phyloP scores from a whole-genome alignment of 2,113 vertebrate genomes.

The Gobio gobio region DNA sequence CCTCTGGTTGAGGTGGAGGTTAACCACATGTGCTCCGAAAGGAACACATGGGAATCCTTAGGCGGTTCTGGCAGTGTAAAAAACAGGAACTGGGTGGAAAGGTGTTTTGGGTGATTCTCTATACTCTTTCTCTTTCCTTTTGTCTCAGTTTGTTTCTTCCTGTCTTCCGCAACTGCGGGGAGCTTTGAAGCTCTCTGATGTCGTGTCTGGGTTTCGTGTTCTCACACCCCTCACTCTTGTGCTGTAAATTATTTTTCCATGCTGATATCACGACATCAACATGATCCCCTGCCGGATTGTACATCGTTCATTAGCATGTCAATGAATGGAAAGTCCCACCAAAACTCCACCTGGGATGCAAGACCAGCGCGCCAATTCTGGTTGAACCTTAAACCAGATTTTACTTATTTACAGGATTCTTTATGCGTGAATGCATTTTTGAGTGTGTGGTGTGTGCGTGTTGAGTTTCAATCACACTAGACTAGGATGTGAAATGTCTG shows the following conservation, averaged over 20 bases:
- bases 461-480: neutral
- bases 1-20: constrained; percentile 10
- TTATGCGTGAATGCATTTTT: neutral
- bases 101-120: constrained; percentile 13
- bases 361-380: neutral
- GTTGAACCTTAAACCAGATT: neutral
- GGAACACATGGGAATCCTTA: neutral
- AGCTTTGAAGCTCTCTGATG: constrained; percentile 28
- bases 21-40: neutral
- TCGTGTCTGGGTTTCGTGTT: constrained; percentile 1
- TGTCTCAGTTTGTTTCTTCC: constrained; percentile 5
- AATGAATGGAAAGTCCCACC: neutral
- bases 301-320: neutral
- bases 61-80: neutral
- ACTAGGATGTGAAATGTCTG: neutral
- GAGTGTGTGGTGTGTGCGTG: neutral
- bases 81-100: constrained; percentile 40
- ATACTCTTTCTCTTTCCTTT: constrained; percentile 26
- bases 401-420: constrained; percentile 15
- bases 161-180: constrained; percentile 2
- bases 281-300: neutral
- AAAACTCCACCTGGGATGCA: neutral
- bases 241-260: neutral
- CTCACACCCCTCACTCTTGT: neutral
- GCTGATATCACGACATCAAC: neutral